Base-by-base conservation (phyloP, 2,113 vertebrate genomes). In the Chionis minor region DNA sequence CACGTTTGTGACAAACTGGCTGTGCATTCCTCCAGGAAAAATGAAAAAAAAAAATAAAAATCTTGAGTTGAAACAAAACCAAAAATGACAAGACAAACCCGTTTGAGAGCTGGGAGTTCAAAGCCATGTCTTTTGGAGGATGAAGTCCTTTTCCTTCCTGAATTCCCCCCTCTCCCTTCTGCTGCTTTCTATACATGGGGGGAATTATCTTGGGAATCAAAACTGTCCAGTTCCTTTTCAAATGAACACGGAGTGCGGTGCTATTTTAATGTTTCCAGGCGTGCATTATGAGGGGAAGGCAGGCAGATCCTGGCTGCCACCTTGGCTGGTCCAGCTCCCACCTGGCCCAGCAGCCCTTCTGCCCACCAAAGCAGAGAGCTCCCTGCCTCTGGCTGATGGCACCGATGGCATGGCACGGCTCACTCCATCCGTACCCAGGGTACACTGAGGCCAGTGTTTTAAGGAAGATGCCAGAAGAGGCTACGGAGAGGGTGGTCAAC, bases 21-120 rank as follows among this genome's bases (percentile, higher is more conserved):
- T 88, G 59, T 90, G 49, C 82, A 74, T 83, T 90, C 67, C 51
- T 93, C 24, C 70, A 61, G 84, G 42, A 80, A 24, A 33, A 38
- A 55, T 62, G 23, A 62, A 61, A 61, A 45, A 66, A 14, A 72
- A 44, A 35, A 38, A 45, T 45, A 17, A 44, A 35, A 40, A 49
- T 38, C 58, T 73, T 38, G 47, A 81, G 32, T 11, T 42, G 35
- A 91, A 92, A 91, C 73, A 32, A 86, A 92, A 71, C 6, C 63
- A 69, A 58, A 90, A 74, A 63, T n/a, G 42, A 67, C 51, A 86
- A 55, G 23, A 7, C 49, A 90, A 88, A 83, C 7, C 55, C 85
- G 32, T 58, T 77, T 35, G 45, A 83, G 30, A 88, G 26, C 49
- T 22, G 20, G 13, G 28, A 84, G 11, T 75, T 81, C 51, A 56